Base-by-base conservation (phyloP, 1,140 invertebrate genomes). In the Chelonus insularis region DNA sequence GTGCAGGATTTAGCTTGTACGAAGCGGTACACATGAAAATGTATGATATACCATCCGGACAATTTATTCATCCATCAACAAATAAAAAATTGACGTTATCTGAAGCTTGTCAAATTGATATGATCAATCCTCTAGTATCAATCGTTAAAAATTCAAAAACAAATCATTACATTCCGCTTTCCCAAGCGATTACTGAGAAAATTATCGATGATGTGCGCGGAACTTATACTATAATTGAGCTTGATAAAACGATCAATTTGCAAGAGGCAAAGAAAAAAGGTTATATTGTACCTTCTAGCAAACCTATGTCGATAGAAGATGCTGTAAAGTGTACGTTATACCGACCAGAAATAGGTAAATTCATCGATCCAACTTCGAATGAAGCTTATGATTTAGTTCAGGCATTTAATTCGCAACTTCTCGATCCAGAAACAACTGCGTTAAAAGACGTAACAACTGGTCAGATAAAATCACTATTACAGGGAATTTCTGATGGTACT, bases 1-100 rank as follows among this genome's bases (percentile, higher is more conserved):
- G 86, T 56, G 87, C 88, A 18, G 87, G 88, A 51, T 92, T 93
- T 71, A 87, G 88, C 32, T 76, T 98, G 1, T 91, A 95, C 66
- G 92, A 97, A 73, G 86, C 90, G 8, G 76, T 97, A 32, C 81
- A 87, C 43, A 91, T 94, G 86, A 90, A 91, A 60, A 85, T 96
- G 65, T 95, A 93, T 73, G 87, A 94, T 66, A 73, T 84, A 1
- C 78, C 86, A 20, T 87, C 88, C 45, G 86, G 88, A 11, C 84
- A 87, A 63, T 91, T 97, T 71, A 82, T 91, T 7, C 91, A 97
- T 77, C 95, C 95, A 1, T 86, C 88, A 1, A 91, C 86, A 12
- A 90, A 91, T 29, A 86, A 88, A 65, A 87, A 86, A 72, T 82
- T 94, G 2, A 89, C 89, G n/a, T 75, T 98, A 1, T 87, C 88